A percentile compares a stretch with the other conserved stretches of the same genome.
phyloP scores from a whole-genome alignment of 1,140 invertebrate genomes.

The Megalopta genalis region DNA sequence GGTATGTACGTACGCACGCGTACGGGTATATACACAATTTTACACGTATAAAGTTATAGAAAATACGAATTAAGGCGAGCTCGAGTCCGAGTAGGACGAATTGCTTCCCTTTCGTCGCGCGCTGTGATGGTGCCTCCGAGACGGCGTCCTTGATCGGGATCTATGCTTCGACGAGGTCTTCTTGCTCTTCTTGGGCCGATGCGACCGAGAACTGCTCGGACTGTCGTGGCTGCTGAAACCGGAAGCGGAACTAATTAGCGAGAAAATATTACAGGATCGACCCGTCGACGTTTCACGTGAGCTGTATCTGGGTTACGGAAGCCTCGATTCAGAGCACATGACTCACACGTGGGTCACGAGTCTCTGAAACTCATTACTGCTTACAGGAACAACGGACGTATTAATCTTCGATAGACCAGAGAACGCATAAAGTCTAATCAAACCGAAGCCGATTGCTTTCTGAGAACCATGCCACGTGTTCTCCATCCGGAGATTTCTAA shows the following conservation, averaged over 20 bases:
- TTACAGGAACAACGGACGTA: slow-evolving; percentile 1
- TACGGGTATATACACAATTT: slow-evolving; percentile 35
- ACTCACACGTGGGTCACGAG: not conserved
- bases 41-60: slow-evolving; percentile 15
- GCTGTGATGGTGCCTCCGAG: slow-evolving; percentile 67
- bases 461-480: not conserved
- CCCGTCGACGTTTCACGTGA: not conserved
- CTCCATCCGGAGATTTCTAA: no score
- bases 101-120: slow-evolving; percentile 70
- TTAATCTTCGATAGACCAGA: not conserved
- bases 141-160: slow-evolving; percentile 73
- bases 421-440: not conserved
- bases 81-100: slow-evolving; percentile 72
- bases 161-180: slow-evolving; percentile 74
- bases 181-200: slow-evolving; percentile 76
- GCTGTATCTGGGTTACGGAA: not conserved
- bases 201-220: slow-evolving; percentile 73
- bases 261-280: not conserved
- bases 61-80: slow-evolving; percentile 63
- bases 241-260: slow-evolving; percentile 5
- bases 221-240: slow-evolving; percentile 72
- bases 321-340: not conserved
- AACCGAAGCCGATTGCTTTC: not conserved
- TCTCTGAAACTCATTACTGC: not conserved
- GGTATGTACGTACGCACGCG: not conserved